Conservation (phyloP, 1,140 invertebrate species). For the Amphibalanus amphitrite region DNA sequence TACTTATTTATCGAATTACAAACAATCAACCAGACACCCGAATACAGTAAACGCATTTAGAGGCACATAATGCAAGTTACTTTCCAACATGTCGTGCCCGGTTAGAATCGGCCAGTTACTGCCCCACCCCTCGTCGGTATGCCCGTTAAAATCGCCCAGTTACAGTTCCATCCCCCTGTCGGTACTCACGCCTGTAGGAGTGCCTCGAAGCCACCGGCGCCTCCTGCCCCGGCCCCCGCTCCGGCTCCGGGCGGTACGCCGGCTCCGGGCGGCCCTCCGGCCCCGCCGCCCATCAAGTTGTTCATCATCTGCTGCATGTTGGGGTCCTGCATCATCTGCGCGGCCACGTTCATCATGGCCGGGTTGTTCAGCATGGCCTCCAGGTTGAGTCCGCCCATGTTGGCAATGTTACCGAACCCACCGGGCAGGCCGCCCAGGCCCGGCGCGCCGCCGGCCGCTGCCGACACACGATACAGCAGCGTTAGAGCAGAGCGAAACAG, state of each 20-base stretch:
- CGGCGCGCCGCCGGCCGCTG: conserved; percentile 17
- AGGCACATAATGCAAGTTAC: background rate
- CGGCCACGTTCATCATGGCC: conserved; percentile 53
- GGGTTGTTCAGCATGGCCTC: conserved; percentile 50
- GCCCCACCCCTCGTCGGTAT: no score
- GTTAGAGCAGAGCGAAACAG: no score
- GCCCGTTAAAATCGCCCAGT: no score
- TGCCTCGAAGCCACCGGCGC: conserved; percentile 26
- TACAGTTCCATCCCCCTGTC: background rate
- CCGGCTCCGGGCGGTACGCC: conserved; percentile 10
- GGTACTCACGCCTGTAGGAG: conserved; percentile 34
- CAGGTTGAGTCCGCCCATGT: conserved; percentile 32
- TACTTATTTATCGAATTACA: no score
- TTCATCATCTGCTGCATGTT: conserved; percentile 49
- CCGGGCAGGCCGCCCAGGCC: conserved; percentile 18
- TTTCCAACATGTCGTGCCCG: no score
- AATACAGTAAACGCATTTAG: no score
- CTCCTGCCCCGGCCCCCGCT: conserved; percentile 18
- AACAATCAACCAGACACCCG: no score
- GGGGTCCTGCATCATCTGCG: conserved; percentile 56
- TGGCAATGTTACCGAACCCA: conserved; percentile 2
- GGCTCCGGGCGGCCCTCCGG: conserved; percentile 16
- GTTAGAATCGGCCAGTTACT: no score
- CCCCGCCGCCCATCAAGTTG: conserved; percentile 25
- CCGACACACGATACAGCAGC: background rate